Percentiles rank a stretch among this genome's conserved stretches.
These are phyloP conservation scores for Mesorhabditis sp. DNA, from an alignment of 2,888 invertebrate genomes.

Conservation along the genomic window DNA sequence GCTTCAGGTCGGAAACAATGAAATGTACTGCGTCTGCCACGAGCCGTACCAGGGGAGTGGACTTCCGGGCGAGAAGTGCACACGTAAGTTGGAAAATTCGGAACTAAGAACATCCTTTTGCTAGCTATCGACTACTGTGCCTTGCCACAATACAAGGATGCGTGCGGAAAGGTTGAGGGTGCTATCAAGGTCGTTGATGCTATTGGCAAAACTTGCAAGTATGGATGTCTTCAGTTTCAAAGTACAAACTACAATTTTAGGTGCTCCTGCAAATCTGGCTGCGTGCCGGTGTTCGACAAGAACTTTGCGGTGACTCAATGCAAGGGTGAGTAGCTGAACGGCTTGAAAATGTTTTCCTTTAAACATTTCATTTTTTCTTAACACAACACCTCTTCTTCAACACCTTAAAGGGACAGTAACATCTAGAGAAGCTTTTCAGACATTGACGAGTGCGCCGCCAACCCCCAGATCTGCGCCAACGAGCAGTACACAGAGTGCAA, in stretches of 20 bases:
- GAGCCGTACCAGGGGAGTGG: background rate
- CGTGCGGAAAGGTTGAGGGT: background rate
- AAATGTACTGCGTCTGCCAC: background rate
- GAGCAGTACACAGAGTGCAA: background rate
- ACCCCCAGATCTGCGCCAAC: slow-evolving; percentile 1
- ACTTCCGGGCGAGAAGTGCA: background rate
- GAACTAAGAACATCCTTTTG: background rate
- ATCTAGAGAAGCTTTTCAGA: background rate
- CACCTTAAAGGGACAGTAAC: background rate
- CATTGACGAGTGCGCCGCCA: background rate
- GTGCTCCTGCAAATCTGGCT: slow-evolving; percentile 3
- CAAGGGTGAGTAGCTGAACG: slow-evolving; percentile 1
- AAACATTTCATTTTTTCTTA: no score
- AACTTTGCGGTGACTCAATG: background rate
- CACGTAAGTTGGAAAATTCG: background rate
- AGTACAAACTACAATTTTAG: background rate
- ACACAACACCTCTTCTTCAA: no score
- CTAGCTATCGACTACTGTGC: background rate
- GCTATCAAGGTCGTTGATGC: background rate
- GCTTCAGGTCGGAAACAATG: background rate
- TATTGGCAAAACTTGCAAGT: background rate
- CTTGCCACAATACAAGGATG: background rate
- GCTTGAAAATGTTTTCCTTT: background rate
- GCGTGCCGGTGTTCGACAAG: background rate
- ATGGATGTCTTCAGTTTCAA: no score